Evolutionary conservation across 1,140 invertebrate species (phyloP).

Genomic region (Leptinotarsa defecta): DNA sequence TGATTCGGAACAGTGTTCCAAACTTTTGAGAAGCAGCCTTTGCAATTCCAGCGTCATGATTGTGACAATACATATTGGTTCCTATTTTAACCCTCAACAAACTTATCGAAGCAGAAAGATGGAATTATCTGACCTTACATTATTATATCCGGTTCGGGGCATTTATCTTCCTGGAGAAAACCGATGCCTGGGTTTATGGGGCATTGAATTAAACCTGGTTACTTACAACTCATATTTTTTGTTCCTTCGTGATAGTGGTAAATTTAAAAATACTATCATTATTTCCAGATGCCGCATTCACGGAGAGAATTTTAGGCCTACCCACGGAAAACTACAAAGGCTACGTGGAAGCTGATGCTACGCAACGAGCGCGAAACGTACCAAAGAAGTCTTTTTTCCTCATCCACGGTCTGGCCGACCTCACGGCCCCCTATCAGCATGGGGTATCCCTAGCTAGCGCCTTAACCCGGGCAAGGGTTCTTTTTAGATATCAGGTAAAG

Average conservation of each 20-base stretch:
- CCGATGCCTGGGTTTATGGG: too few species aligned
- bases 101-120: too few species aligned
- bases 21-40: too few species aligned
- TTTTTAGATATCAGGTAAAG: constrained; percentile 87
- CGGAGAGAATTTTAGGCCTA: constrained; percentile 87
- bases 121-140: too few species aligned
- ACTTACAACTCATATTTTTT: not conserved
- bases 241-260: not conserved
- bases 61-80: too few species aligned
- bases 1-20: too few species aligned
- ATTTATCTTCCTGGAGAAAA: too few species aligned
- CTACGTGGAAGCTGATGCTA: constrained; percentile 90
- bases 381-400: constrained; percentile 85
- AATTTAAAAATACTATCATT: not conserved
- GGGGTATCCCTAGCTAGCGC: constrained; percentile 85
- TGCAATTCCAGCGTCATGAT: too few species aligned
- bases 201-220: too few species aligned
- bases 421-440: constrained; percentile 91
- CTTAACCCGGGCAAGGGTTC: constrained; percentile 81
- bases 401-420: constrained; percentile 87
- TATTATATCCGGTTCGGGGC: too few species aligned
- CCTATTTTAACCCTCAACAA: too few species aligned
- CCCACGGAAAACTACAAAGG: constrained; percentile 89
- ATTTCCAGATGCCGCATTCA: constrained; percentile 86
- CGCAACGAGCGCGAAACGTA: constrained; percentile 81